A percentile compares a stretch with the other conserved stretches of the same genome.
Evolutionary conservation across 2,797 vertebrate species (phyloP).

Genomic region (Enteromius treurensis): DNA sequence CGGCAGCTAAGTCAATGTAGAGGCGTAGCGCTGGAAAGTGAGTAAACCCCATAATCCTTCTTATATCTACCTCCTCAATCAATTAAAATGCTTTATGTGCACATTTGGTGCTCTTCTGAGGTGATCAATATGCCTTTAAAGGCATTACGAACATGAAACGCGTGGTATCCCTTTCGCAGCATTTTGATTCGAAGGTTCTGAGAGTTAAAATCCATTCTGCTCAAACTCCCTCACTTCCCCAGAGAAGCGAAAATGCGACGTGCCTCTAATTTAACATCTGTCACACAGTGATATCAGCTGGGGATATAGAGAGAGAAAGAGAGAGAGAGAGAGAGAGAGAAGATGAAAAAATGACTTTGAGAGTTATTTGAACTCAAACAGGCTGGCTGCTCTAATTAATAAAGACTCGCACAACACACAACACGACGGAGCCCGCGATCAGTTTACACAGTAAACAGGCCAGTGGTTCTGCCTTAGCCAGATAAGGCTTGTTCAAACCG

Average conservation of each 20-base stretch:
- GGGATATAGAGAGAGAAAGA: slow-evolving; percentile 9
- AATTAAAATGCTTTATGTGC: slow-evolving; percentile 47
- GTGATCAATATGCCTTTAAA: slow-evolving; percentile 53
- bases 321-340: slow-evolving; percentile 21
- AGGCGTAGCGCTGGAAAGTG: neutral
- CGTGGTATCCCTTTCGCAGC: slow-evolving; percentile 37
- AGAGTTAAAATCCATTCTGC: slow-evolving; percentile 55
- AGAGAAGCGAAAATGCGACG: slow-evolving; percentile 55
- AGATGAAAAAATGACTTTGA: slow-evolving; percentile 57
- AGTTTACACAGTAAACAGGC: slow-evolving; percentile 67
- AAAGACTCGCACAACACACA: slow-evolving; percentile 54
- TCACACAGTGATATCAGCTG: slow-evolving; percentile 55
- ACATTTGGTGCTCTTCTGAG: slow-evolving; percentile 40
- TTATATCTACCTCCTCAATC: slow-evolving; percentile 30
- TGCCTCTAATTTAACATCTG: slow-evolving; percentile 66
- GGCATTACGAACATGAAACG: slow-evolving; percentile 47
- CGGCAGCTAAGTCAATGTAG: neutral
- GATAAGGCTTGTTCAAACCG: slow-evolving; percentile 70
- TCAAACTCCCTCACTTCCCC: slow-evolving; percentile 47
- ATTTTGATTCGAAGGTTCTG: slow-evolving; percentile 53
- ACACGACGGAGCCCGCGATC: slow-evolving; percentile 56
- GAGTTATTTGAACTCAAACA: slow-evolving; percentile 66
- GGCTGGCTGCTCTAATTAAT: slow-evolving; percentile 64
- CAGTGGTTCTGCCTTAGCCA: slow-evolving; percentile 56
- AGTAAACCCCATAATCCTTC: slow-evolving; percentile 31